phyloP scores from a whole-genome alignment of 2,113 vertebrate species.

The Nycticryphes semicollaris region DNA sequence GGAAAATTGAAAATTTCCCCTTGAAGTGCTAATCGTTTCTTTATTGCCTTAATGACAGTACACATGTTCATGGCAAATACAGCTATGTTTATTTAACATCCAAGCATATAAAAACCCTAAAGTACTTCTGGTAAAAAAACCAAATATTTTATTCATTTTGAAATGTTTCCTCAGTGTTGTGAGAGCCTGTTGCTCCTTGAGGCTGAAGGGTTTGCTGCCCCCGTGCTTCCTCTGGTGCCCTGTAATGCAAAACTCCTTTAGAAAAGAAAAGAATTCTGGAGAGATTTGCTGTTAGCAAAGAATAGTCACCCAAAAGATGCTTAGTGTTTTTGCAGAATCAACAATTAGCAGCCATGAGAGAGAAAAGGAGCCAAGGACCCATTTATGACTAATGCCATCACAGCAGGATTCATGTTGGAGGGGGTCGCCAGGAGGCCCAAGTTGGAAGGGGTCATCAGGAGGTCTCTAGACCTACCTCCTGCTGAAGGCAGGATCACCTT shows the following conservation, averaged over 20 bases:
- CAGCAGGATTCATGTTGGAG: neutral
- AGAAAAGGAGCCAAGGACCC: neutral
- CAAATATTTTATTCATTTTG: neutral
- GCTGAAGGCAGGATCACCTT: neutral
- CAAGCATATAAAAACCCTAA: neutral
- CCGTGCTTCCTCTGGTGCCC: neutral
- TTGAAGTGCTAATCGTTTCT: neutral
- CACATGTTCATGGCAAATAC: neutral
- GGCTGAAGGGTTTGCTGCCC: neutral
- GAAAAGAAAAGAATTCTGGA: neutral
- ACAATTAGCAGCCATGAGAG: neutral
- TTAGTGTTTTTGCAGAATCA: neutral
- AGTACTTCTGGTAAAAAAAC: neutral
- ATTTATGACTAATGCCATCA: fast-evolving
- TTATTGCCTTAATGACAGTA: neutral
- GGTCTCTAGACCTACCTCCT: neutral
- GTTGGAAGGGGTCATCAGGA: neutral
- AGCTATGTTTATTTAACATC: neutral
- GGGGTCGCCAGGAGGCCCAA: neutral
- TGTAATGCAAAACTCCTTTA: neutral
- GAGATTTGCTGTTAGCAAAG: neutral
- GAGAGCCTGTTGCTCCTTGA: neutral
- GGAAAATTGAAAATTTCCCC: neutral
- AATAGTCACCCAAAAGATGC: neutral
- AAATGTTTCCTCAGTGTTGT: fast-evolving